Base-by-base conservation (phyloP, 2,888 invertebrate species). In the Drepanosiphum platanoidis region DNA sequence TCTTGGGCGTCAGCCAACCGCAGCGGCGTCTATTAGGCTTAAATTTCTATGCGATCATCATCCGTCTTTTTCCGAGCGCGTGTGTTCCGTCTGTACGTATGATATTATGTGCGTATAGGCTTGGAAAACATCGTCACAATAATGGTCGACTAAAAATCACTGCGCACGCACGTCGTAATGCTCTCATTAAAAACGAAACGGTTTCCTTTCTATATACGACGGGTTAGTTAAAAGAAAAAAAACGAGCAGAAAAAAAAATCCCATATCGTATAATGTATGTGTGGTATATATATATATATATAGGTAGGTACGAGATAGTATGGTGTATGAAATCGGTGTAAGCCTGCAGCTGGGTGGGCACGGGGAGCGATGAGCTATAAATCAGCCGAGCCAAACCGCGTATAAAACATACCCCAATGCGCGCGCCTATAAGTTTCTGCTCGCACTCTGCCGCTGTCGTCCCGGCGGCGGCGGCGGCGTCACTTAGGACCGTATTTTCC, bases 101-200 rank as follows among this genome's bases (percentile, higher is more conserved):
- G 18, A 46, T 15, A 46, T 11, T 74, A n/a, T 18, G 52, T 34
- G 22, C 13, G 32, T 36, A 27, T 39, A 36, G 52, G 13, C 30
- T 39, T 9, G 30, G n/a, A 71, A 81, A 61, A 81, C 81, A 81
- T 61, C 39, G 81, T 61, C 39, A n/a, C 81, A 58, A 81, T 71
- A 81, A 58, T 61, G 81, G 58, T 81, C 36, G 71, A 81, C 71
- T 81, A 39, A 72, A 81, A 82, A 72, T 82, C 72, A 22, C 39
- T 52, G n/a, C 18, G n/a, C 34, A 9, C 61, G 71, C 42, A 39
- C 36, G 58, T 39, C 32, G 71, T 72, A 82, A 82, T 72, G 81
- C 71, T 82, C 81, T 82, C 81, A 82, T 82, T 82, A 82, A 72
- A 82, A 71, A 72, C 72, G 81, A 82, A 82, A 82, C 61, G 32